These are phyloP conservation scores for Heteromormyrus szaboi DNA, from an alignment of 2,797 vertebrate genomes.

Conservation along the genomic window DNA sequence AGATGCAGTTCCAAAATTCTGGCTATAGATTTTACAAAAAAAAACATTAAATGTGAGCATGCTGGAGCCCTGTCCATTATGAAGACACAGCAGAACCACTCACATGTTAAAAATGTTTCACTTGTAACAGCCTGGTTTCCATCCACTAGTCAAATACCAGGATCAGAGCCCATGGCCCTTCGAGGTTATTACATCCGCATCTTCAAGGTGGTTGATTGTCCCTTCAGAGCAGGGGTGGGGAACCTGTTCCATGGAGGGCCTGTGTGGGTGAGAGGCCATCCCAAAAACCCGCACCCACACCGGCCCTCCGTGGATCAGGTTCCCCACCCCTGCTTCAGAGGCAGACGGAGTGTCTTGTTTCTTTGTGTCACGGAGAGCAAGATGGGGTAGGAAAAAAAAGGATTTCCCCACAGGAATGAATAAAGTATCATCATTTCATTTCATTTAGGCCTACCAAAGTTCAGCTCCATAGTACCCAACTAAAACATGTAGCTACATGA, in stretches of 20 bases:
- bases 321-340: background rate
- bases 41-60: background rate
- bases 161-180: background rate
- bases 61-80: background rate
- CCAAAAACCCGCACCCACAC: too few relatives aligned
- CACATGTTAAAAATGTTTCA: background rate
- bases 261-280: too few relatives aligned
- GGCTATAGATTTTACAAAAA: background rate
- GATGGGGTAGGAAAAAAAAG: background rate
- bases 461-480: background rate
- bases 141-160: background rate
- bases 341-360: background rate
- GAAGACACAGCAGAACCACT: background rate
- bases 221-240: background rate
- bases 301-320: too few relatives aligned
- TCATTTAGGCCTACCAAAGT: background rate
- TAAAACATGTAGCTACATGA: background rate
- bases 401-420: background rate
- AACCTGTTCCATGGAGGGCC: too few relatives aligned
- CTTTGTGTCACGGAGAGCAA: background rate
- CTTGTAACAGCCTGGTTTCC: background rate
- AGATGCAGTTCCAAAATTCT: background rate
- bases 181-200: background rate
- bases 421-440: background rate
- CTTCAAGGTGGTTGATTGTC: background rate